A percentile compares a stretch with the other conserved stretches of the same genome.
Conservation (phyloP, 2,888 invertebrate species). For the Drosophila anomelani region DNA sequence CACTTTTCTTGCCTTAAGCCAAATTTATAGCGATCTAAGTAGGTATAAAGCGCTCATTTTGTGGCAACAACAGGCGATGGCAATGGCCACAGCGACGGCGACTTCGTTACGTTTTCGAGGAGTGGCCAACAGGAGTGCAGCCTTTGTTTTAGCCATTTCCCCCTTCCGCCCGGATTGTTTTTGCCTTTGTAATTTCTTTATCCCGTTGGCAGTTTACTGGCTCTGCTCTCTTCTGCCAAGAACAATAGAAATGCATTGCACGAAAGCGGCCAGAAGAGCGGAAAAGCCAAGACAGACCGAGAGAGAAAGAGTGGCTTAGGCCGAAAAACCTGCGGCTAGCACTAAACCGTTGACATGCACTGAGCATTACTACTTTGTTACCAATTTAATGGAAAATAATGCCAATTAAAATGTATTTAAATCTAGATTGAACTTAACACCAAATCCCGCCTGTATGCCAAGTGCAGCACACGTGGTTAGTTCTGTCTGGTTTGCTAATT, state of each 20-base stretch:
- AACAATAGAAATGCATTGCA: constrained; percentile 76
- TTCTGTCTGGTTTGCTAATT: neutral
- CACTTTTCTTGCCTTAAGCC: constrained; percentile 81
- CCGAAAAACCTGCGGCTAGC: constrained; percentile 56
- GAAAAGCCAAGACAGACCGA: constrained; percentile 22
- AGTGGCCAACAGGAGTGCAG: constrained; percentile 73
- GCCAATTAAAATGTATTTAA: neutral
- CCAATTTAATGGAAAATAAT: too few species aligned
- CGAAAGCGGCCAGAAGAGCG: constrained; percentile 56
- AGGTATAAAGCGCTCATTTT: constrained; percentile 81
- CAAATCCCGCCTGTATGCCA: neutral
- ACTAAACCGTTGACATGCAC: constrained; percentile 61
- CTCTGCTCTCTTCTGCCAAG: constrained; percentile 47
- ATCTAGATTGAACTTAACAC: neutral
- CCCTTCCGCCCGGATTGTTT: constrained; percentile 20
- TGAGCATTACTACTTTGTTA: too few species aligned
- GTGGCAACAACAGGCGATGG: constrained; percentile 62
- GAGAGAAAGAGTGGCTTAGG: constrained; percentile 29
- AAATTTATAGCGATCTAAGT: constrained; percentile 80
- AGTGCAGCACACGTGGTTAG: neutral
- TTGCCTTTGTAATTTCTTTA: constrained; percentile 56
- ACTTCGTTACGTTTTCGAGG: constrained; percentile 77
- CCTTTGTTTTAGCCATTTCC: constrained; percentile 33
- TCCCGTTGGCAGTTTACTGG: constrained; percentile 51
- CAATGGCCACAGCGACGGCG: constrained; percentile 41